These are phyloP conservation scores for Laspeyria flexula DNA, from an alignment of 2,888 invertebrate species.

Conservation along the genomic window DNA sequence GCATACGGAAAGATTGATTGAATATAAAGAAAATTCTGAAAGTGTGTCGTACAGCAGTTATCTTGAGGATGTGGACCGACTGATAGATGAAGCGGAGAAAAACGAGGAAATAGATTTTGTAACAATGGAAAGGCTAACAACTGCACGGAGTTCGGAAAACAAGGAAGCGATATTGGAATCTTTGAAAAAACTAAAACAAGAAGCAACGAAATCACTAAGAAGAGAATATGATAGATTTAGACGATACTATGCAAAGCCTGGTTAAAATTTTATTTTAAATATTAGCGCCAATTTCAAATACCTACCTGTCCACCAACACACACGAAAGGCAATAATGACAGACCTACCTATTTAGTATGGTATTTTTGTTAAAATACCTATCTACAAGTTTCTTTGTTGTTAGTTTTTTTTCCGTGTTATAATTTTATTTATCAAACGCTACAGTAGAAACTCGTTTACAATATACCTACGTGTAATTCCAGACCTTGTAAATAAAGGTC, in stretches of 20 bases:
- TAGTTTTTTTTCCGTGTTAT: no score
- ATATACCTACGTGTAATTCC: no score
- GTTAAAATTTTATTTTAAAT: slow-evolving; percentile 10
- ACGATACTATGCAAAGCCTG: slow-evolving; percentile 58
- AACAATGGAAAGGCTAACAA: slow-evolving; percentile 70
- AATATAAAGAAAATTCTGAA: slow-evolving; percentile 64
- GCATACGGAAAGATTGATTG: slow-evolving; percentile 68
- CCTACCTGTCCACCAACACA: neutral
- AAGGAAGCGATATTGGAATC: slow-evolving; percentile 67
- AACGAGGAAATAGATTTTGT: slow-evolving; percentile 78
- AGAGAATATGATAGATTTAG: slow-evolving; percentile 74
- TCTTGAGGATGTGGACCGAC: slow-evolving; percentile 62
- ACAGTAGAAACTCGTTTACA: no score
- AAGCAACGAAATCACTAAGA: slow-evolving; percentile 72
- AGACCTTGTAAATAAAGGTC: no score
- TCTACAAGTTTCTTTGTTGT: no score
- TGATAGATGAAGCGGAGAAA: slow-evolving; percentile 73
- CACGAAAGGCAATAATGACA: no score
- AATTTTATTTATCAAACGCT: no score
- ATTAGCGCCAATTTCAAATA: slow-evolving; percentile 12
- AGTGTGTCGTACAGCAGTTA: slow-evolving; percentile 62
- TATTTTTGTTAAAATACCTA: no score
- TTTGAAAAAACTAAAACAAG: slow-evolving; percentile 69
- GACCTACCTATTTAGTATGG: no score
- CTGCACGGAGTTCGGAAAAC: slow-evolving; percentile 66